Base-by-base conservation (phyloP, 64 coral and sea anemone species). In the Anthopleura sola region DNA sequence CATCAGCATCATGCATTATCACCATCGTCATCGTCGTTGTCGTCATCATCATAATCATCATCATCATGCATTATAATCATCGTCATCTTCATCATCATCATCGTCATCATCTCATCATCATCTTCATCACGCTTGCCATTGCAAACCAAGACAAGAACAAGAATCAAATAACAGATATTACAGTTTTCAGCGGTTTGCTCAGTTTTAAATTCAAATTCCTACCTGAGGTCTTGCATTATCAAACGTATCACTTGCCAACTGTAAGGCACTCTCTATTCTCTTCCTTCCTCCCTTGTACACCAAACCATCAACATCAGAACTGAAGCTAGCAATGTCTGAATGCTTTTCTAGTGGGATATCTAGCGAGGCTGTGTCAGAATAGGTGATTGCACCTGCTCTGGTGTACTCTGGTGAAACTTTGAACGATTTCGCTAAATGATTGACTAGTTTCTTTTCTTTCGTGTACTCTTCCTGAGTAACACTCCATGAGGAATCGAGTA, bases 401-500 rank as follows among this genome's bases (percentile, higher is more conserved):
- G 84, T 84, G 53, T 85, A 86, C 10, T 44, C 69, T 60, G 89
- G 89, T 18, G 89, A 91, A 85, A 91, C 84, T 24, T 40, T 64
- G 26, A 91, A 91, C n/a, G 44, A 20, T 24, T 33, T 77, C 0
- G 84, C 83, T 5, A 91, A 32, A 33, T 85, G 56, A 37, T 78
- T 60, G 19, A 91, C 68, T 17, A 91, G 84, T 8, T 79, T 69
- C 49, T 85, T 36, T 46, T 91, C 83, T 21, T 86, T 48, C 19
- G 23, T 18, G 66, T 64, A 91, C 17, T 85, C 49, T 36, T 33
- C 75, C 60, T 60, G 37, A 8, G 83, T 9, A 24, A 91, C 26
- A 24, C 23, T 81, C 74, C 82, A 86, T 6, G 89, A 91, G 9
- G 89, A 91, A 81, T 91, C 89, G 36, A 91, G 15, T 16, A 91